Evolutionary conservation across 2,113 vertebrate genomes (phyloP), one percentile per base, ranked within the genome.

Genomic region (Ceyx margarethae): DNA sequence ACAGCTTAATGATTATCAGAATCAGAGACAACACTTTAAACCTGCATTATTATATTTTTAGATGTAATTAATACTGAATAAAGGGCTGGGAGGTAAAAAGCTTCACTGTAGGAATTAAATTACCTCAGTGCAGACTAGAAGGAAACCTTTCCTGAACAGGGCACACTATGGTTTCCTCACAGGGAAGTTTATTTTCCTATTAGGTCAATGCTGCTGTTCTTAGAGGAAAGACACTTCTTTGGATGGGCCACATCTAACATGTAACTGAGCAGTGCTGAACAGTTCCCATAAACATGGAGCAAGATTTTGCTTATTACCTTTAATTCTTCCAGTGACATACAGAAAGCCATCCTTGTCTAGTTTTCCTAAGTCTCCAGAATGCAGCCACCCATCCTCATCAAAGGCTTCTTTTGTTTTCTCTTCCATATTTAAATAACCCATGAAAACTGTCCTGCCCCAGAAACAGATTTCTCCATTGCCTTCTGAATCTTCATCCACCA

Each of bases 401-500:
- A 99, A 95, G 57, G 95, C 96, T 85, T 98, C 98, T 51, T 94
- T 93, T 10, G 98, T 99, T 96, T 98, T 98, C 77, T 98, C 98
- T 90, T 98, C 97, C 98, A 98, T 98, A 96, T 99, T 98, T 72
- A 99, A 97, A 89, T 98, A 99, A 67, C 98, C 98, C 98, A 99
- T 99, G 97, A 99, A 99, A 94, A 99, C 73, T 18, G 97, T 98
- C 42, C 98, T 97, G 89, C 98, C 99, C 98, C 98, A 99, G 90
- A 99, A 98, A 90, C 98, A 99, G 90, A 99, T 97, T 96, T 99
- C 98, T 15, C 98, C 98, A 1, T 85, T 95, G 82, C 98, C 98
- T 14, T 98, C 97, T 2, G 74, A 35, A 13, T 99, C 98, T 74
- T 97, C 17, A 7, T 98, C 97, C 42, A 96, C 88, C 69, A 99